phyloP scores from a whole-genome alignment of 2,888 invertebrate genomes.

The Diarsia dahlii region DNA sequence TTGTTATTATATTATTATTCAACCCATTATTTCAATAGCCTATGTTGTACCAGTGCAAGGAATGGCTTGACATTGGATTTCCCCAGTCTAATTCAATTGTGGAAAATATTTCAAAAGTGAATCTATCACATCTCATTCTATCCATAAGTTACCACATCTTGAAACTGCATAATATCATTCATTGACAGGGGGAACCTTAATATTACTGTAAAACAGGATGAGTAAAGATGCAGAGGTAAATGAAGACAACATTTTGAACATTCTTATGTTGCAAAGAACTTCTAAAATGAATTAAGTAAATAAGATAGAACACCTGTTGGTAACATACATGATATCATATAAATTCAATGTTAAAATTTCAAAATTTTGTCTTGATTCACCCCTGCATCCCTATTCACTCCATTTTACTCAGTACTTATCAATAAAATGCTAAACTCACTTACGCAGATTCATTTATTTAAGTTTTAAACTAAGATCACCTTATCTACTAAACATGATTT shows the following conservation, averaged over 20 bases:
- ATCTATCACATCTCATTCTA: neutral
- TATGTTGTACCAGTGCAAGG: neutral
- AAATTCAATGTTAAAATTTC: too few species aligned
- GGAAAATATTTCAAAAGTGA: neutral
- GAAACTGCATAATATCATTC: neutral
- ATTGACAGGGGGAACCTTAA: neutral
- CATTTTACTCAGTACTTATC: neutral
- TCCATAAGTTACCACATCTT: neutral
- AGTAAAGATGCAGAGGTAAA: too few species aligned
- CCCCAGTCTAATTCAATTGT: neutral
- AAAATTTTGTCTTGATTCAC: too few species aligned
- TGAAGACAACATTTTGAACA: too few species aligned
- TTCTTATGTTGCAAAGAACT: too few species aligned
- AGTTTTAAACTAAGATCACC: slow-evolving; percentile 80
- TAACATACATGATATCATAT: too few species aligned
- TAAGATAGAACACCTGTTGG: too few species aligned
- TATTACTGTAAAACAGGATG: too few species aligned
- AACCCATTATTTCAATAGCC: neutral
- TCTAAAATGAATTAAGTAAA: too few species aligned
- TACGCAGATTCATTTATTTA: slow-evolving; percentile 86
- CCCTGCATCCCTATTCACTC: too few species aligned
- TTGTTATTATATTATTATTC: neutral
- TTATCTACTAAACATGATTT: slow-evolving; percentile 83
- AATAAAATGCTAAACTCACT: slow-evolving; percentile 73
- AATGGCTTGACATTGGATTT: neutral